Percentiles rank a stretch among this genome's conserved stretches.
These are phyloP conservation scores for Troilus luridus DNA, from an alignment of 2,888 invertebrate genomes.

Conservation along the genomic window DNA sequence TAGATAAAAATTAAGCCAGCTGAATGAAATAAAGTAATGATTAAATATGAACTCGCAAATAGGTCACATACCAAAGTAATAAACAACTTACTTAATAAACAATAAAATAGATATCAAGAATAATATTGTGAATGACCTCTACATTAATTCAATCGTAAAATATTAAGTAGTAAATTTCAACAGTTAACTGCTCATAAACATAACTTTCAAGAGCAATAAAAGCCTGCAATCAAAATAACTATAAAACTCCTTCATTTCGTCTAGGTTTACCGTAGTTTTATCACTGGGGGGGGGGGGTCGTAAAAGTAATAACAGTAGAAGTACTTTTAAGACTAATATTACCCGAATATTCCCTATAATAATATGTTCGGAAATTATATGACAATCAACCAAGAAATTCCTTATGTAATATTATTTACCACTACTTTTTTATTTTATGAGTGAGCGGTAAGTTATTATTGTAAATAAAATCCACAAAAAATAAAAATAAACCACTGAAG, in stretches of 20 bases:
- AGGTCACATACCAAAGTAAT: not conserved
- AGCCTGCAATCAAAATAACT: not conserved
- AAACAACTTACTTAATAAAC: not conserved
- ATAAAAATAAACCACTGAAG: not conserved
- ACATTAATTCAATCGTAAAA: not conserved
- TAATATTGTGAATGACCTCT: slow-evolving; percentile 1
- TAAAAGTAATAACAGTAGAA: not conserved
- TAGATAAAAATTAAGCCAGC: too few species aligned
- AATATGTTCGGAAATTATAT: not conserved
- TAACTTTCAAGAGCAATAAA: slow-evolving; percentile 22
- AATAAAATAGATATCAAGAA: not conserved
- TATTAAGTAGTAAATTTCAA: not conserved
- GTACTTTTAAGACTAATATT: not conserved
- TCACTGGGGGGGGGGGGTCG: not conserved
- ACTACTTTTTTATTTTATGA: not conserved
- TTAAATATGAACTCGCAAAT: not conserved
- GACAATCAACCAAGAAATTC: not conserved
- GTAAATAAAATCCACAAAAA: not conserved
- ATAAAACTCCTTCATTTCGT: slow-evolving; percentile 13
- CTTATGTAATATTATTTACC: not conserved
- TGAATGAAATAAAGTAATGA: not conserved
- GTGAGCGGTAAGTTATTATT: not conserved
- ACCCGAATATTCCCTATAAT: not conserved
- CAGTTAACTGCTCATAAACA: slow-evolving; percentile 33
- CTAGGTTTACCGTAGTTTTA: slow-evolving; percentile 17